Percentiles rank a stretch among this genome's conserved stretches.
Evolutionary conservation across 1,140 invertebrate species (phyloP).

Genomic region (Ridgeia piscesae): DNA sequence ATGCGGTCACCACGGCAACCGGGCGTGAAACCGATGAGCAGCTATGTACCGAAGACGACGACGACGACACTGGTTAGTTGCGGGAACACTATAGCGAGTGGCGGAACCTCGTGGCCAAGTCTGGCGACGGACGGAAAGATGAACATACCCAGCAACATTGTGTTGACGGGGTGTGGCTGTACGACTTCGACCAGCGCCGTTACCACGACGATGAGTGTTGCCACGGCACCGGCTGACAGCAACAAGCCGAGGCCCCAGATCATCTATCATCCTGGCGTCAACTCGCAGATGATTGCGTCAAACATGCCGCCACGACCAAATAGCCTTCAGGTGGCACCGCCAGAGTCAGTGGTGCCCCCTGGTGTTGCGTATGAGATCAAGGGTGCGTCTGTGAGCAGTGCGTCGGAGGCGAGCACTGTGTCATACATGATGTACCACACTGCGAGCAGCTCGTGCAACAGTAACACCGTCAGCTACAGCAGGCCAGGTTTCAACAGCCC

Average conservation of each 20-base stretch:
- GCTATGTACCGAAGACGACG: not conserved
- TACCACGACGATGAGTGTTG: not conserved
- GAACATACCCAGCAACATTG: not conserved
- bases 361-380: not conserved
- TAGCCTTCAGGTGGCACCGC: not conserved
- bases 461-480: not conserved
- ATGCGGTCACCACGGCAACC: not conserved
- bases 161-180: not conserved
- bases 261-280: not conserved
- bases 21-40: not conserved
- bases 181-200: not conserved
- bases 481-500: slow-evolving; percentile 1
- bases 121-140: not conserved
- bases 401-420: slow-evolving; percentile 31
- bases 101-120: not conserved
- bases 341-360: not conserved
- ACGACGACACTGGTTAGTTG: not conserved
- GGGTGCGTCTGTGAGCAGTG: not conserved
- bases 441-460: not conserved
- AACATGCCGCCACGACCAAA: not conserved
- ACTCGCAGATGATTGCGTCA: not conserved
- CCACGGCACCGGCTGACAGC: not conserved
- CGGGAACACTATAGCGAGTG: not conserved
- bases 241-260: not conserved
- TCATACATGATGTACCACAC: not conserved